Evolutionary conservation across 1,140 invertebrate species (phyloP), one percentile per base, ranked within the genome.

Genomic region (Heliconius hewitsoni): DNA sequence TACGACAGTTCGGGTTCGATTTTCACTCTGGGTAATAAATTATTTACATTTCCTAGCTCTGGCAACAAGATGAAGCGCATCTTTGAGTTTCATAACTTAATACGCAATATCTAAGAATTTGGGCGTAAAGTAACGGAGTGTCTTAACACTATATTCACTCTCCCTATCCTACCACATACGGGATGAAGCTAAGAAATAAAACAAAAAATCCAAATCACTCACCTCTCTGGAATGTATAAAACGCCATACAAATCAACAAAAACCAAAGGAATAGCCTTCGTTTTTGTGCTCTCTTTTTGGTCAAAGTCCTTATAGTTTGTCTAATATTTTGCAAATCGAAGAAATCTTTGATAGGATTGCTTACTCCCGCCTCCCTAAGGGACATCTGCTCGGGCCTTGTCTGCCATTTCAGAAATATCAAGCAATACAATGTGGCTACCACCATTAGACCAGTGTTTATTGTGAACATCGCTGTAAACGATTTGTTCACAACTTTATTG

Each of bases 211-310:
- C 16, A 52, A 52, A 52, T 8, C 39, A 78, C 80, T 83, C 82
- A 95, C 95, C 95, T 87, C 97, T 95, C 91, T 97, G 97, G 82
- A 97, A 97, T 66, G 97, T 97, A 84, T 97, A 98, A 16, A 97
- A 92, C 1, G 95, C 95, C 97, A 97, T 97, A 8, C 96, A 95
- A 11, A 96, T 81, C 3, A 97, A 93, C 1, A 97, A 84, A 9
- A 97, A 92, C 87, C 96, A 95, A 6, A 98, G 89, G 77, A 96
- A 96, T n/a, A 95, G 82, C 77, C 96, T 95, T 19, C 95, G 88
- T 74, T 95, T 95, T 5, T 95, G 92, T 0, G 88, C 74, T 46
- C 97, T 94, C 13, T 84, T 89, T 80, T 95, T 96, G 0, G 92
- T 89, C 11, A 97, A 79, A 0, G 96, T 96, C 9, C 88, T 89